phyloP scores from a whole-genome alignment of 2,888 invertebrate species.

The Rotaria socialis region DNA sequence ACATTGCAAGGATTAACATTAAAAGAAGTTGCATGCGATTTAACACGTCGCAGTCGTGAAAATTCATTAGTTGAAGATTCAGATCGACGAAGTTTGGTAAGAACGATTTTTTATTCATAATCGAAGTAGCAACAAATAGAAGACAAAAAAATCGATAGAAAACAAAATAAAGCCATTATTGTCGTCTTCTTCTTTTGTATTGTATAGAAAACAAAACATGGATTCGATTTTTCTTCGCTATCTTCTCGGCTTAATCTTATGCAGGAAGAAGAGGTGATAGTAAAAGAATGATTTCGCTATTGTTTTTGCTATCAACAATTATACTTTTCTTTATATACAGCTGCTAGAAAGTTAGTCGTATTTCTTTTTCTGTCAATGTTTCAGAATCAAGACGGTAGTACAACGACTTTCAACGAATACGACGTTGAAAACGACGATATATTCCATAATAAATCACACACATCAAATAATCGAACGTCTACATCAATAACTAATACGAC shows the following conservation, averaged over 20 bases:
- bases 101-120: background rate
- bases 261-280: background rate
- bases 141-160: background rate
- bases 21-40: conserved; percentile 26
- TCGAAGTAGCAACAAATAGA: background rate
- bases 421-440: background rate
- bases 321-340: background rate
- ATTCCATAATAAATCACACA: background rate
- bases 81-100: conserved; percentile 30
- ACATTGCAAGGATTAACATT: background rate
- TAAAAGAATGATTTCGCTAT: background rate
- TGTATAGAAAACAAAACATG: background rate
- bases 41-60: conserved; percentile 13
- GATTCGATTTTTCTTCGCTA: background rate
- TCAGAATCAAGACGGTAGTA: conserved; percentile 31
- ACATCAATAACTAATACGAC: too few species aligned
- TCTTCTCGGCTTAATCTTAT: background rate
- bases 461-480: background rate
- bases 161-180: background rate
- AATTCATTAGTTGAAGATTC: conserved; percentile 20
- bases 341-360: background rate
- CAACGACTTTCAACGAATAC: conserved; percentile 29
- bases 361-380: background rate
- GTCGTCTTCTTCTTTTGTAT: background rate
- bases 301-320: background rate